Base-by-base conservation (phyloP, 1,140 invertebrate species). In the Monochamus saltuarius region DNA sequence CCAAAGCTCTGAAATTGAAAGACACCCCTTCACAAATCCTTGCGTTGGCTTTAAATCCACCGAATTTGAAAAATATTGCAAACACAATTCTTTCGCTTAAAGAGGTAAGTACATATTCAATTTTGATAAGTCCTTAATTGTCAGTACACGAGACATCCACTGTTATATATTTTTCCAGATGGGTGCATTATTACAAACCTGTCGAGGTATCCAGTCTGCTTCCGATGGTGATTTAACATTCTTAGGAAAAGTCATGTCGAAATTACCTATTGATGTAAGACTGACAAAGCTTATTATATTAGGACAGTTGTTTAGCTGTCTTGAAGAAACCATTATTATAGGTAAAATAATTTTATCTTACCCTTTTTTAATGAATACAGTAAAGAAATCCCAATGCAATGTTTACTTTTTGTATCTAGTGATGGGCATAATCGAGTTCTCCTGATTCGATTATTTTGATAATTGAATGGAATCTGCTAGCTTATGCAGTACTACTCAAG, bases 141-240 rank as follows among this genome's bases (percentile, higher is more conserved):
- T 59, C 11, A 38, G 3, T 38, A 6, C 17, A 14, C 22, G 2
- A 22, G 34, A 22, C 6, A 40, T 45, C 4, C 36, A 29, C 4
- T 42, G 2, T 11, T 56, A 43, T 47, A 46, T 56, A 45, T 22
- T 6, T 14, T 69, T 65, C 49, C 42, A 62, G 83, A 67, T 83
- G 9, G 90, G 90, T 6, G 90, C 83, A 0, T 68, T 97, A 2
- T 80, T 85, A 17, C 80, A 85, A 36, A 84, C 78, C 0, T 62
- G 81, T 13, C 77, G 82, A 45, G 83, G 79, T 0, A 59, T 77
- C n/a, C 78, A 81, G 61, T 77, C 79, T 40, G 69, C 74, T 10
- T 78, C 85, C 37, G 94, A 98, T 79, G 95, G 95, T n/a, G 89
- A 96, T 58, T 68, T 98, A 10, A 98, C 94, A 0, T 89, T 87